These are phyloP conservation scores for Leptinotarsa juncta DNA, from an alignment of 2,888 invertebrate species.

Conservation along the genomic window DNA sequence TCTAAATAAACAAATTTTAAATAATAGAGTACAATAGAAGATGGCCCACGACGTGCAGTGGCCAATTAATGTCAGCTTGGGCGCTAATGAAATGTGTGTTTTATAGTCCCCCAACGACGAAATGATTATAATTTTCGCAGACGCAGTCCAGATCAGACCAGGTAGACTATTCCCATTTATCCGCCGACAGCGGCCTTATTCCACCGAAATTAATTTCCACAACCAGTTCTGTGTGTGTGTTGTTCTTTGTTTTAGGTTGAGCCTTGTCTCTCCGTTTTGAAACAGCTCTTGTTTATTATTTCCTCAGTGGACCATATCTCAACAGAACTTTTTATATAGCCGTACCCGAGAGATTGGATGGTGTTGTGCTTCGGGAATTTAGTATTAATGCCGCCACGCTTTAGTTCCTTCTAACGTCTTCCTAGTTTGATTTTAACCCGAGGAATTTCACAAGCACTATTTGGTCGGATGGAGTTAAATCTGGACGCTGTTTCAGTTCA, in stretches of 20 bases:
- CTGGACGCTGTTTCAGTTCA: slow-evolving; percentile 46
- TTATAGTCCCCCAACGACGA: slow-evolving; percentile 57
- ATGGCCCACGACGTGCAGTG: slow-evolving; percentile 34
- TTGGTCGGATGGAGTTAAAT: slow-evolving; percentile 48
- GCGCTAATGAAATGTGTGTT: slow-evolving; percentile 56
- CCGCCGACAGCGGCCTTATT: slow-evolving; percentile 45
- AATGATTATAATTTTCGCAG: slow-evolving; percentile 63
- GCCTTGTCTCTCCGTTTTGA: slow-evolving; percentile 47
- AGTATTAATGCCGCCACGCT: not conserved
- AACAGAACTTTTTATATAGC: slow-evolving; percentile 17
- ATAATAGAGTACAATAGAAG: slow-evolving; percentile 12
- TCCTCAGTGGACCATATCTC: slow-evolving; percentile 55
- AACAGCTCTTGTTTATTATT: slow-evolving; percentile 49
- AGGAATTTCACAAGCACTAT: slow-evolving; percentile 39
- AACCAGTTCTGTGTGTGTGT: slow-evolving; percentile 60
- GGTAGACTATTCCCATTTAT: slow-evolving; percentile 25
- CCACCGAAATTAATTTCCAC: slow-evolving; percentile 65
- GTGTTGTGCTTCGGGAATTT: slow-evolving; percentile 10
- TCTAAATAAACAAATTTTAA: not conserved
- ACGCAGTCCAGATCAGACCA: slow-evolving; percentile 41
- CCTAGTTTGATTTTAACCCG: not conserved
- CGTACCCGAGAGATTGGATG: not conserved
- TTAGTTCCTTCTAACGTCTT: slow-evolving; percentile 12
- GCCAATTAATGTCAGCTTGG: slow-evolving; percentile 30
- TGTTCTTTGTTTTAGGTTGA: slow-evolving; percentile 63